Evolutionary conservation across 2,888 invertebrate genomes (phyloP).

Genomic region (Harpagoxenus sublaevis): DNA sequence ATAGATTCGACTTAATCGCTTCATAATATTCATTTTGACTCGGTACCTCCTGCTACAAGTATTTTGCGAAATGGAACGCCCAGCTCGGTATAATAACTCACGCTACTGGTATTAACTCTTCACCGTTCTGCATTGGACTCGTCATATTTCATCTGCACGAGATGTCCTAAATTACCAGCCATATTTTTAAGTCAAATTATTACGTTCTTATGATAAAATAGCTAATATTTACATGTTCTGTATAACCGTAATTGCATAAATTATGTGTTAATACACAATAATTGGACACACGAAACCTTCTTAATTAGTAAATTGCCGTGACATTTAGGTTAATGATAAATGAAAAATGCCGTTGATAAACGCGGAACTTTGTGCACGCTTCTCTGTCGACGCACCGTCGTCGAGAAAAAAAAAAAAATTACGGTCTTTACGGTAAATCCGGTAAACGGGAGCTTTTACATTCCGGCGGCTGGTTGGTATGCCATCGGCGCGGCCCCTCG

Average conservation of each 20-base stretch:
- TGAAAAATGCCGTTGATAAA: background rate
- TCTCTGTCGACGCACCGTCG: constrained; percentile 6
- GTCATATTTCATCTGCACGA: constrained; percentile 34
- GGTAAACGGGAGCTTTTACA: constrained; percentile 33
- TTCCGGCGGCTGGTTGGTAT: constrained; percentile 61
- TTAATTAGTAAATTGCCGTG: constrained; percentile 6
- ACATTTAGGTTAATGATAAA: background rate
- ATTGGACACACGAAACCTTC: background rate
- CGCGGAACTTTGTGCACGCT: background rate
- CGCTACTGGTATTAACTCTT: constrained; percentile 36
- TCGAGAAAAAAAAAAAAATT: constrained; percentile 30
- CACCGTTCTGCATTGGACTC: background rate
- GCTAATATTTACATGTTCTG: background rate
- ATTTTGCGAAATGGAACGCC: constrained; percentile 36
- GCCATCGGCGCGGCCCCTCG: constrained; percentile 53
- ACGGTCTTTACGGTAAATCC: constrained; percentile 39
- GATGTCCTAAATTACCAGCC: constrained; percentile 1
- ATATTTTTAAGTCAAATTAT: constrained; percentile 17
- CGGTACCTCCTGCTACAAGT: background rate
- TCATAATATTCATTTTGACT: constrained; percentile 42
- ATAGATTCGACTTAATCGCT: constrained; percentile 12
- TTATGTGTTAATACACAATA: background rate
- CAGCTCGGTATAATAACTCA: constrained; percentile 38
- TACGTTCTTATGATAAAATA: background rate
- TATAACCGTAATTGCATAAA: background rate